phyloP scores from a whole-genome alignment of 2,888 invertebrate species.

The Theodoxus fluviatilis region DNA sequence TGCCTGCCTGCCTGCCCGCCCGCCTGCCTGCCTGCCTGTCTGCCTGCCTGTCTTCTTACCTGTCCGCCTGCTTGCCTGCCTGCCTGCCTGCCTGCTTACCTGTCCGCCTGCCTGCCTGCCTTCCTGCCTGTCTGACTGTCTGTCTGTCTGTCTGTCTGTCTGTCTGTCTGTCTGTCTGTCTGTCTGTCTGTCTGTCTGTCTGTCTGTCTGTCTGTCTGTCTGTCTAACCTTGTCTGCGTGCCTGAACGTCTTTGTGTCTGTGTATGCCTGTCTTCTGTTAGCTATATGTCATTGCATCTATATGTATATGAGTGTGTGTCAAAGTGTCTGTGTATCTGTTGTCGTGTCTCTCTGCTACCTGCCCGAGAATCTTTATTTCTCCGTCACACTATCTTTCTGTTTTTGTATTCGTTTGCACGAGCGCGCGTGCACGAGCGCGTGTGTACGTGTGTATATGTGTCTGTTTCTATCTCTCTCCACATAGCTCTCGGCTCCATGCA shows the following conservation, averaged over 20 bases:
- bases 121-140: not conserved
- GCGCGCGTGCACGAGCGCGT: too few relatives aligned
- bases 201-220: constrained; percentile 8
- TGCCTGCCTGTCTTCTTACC: not conserved
- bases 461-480: too few relatives aligned
- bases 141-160: not conserved
- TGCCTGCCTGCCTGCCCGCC: not conserved
- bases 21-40: not conserved
- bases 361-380: too few relatives aligned
- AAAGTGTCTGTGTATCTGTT: not conserved
- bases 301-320: not conserved
- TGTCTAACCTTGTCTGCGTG: not conserved
- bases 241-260: not conserved
- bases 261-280: not conserved
- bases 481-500: too few relatives aligned
- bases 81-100: not conserved
- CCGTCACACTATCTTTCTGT: too few relatives aligned
- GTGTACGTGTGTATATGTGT: too few relatives aligned
- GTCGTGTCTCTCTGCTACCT: too few relatives aligned
- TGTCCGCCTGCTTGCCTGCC: not conserved
- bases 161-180: not conserved
- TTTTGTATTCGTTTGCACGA: too few relatives aligned
- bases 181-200: not conserved
- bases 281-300: not conserved
- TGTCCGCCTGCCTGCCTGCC: not conserved